phyloP scores from a whole-genome alignment of 2,797 vertebrate species.

The Pseudopleuronectes americanus region DNA sequence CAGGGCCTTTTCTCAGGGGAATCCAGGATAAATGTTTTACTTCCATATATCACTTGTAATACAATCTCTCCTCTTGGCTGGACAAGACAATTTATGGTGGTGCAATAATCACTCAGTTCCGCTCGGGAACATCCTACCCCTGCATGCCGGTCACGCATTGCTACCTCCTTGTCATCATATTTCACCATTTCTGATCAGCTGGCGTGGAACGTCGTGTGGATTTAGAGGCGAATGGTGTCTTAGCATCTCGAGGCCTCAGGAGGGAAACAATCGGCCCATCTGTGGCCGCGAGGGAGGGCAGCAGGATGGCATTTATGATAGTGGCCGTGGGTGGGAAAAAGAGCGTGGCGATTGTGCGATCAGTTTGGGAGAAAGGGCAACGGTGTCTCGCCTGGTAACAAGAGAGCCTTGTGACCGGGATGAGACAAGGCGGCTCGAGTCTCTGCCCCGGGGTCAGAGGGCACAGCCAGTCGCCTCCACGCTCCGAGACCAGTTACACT shows the following conservation, averaged over 20 bases:
- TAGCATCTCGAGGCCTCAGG: conserved; percentile 3
- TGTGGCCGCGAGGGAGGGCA: conserved; percentile 37
- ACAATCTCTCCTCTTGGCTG: too few species aligned
- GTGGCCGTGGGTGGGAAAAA: conserved; percentile 58
- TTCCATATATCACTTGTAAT: too few species aligned
- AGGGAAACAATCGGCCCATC: conserved; percentile 61
- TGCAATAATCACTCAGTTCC: background rate
- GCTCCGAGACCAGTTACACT: conserved; percentile 48
- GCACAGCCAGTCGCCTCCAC: conserved; percentile 33
- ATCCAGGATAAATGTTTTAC: background rate
- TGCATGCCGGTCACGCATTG: conserved; percentile 31
- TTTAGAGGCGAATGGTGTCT: conserved; percentile 11
- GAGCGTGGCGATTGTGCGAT: conserved; percentile 55
- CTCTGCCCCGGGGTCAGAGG: conserved; percentile 58
- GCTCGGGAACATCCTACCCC: conserved; percentile 18
- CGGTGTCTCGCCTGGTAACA: conserved; percentile 52
- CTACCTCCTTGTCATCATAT: conserved; percentile 29
- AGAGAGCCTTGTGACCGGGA: conserved; percentile 66
- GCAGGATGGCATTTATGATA: conserved; percentile 54
- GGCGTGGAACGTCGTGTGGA: conserved; percentile 35
- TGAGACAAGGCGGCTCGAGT: conserved; percentile 55
- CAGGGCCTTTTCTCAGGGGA: background rate
- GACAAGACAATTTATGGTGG: too few species aligned
- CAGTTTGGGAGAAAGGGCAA: conserved; percentile 54
- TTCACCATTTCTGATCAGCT: conserved; percentile 41